Evolutionary conservation across 2,113 vertebrate genomes (phyloP).

Genomic region (Psephotus haematonotus): DNA sequence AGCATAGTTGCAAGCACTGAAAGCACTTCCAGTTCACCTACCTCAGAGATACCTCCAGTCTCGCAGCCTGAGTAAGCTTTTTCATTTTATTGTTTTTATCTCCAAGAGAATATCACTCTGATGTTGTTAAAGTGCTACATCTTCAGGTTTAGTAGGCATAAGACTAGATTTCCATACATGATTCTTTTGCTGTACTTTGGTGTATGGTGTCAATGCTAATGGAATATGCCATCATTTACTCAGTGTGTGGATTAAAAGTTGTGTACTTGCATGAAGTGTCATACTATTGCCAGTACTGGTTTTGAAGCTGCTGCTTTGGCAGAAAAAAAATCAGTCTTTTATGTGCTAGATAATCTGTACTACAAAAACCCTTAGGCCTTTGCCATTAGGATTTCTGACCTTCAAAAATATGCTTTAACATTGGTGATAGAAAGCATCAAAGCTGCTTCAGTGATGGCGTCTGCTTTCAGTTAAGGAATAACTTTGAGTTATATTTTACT

Average conservation of each 20-base stretch:
- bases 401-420: neutral
- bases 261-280: neutral
- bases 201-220: neutral
- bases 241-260: neutral
- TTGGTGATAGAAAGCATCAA: neutral
- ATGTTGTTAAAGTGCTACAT: neutral
- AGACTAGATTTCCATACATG: neutral
- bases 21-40: slow-evolving; percentile 84
- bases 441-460: neutral
- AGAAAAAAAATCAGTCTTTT: neutral
- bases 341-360: neutral
- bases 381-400: neutral
- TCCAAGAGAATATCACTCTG: neutral
- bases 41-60: slow-evolving; percentile 84
- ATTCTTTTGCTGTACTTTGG: neutral
- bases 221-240: neutral
- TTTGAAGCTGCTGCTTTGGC: neutral
- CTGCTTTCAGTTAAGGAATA: neutral
- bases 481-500: neutral
- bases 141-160: neutral
- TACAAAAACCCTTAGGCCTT: neutral
- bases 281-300: neutral
- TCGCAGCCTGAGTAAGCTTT: slow-evolving; percentile 81
- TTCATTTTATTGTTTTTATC: neutral
- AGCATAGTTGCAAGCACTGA: slow-evolving; percentile 70